phyloP scores from a whole-genome alignment of 2,113 vertebrate genomes.

The Strix aluco region DNA sequence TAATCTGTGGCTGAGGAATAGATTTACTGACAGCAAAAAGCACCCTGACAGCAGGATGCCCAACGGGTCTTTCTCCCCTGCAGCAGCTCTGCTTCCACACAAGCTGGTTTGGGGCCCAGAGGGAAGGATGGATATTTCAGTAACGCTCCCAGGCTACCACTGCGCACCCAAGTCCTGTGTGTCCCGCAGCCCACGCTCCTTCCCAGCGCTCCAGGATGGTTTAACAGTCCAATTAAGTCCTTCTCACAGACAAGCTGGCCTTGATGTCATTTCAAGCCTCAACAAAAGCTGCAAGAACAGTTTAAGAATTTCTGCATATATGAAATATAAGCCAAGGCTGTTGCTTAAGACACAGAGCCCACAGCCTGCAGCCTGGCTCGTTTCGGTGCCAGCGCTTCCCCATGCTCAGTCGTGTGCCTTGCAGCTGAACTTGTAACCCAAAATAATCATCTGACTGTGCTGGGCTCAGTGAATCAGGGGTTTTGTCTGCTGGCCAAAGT shows the following conservation, averaged over 20 bases:
- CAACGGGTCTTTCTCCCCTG: neutral
- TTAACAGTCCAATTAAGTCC: neutral
- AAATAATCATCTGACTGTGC: neutral
- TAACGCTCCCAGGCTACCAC: neutral
- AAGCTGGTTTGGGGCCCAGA: neutral
- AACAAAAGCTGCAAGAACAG: neutral
- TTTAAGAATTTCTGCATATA: neutral
- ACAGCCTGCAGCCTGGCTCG: neutral
- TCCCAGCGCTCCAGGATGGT: neutral
- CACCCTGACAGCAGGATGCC: rapidly evolving
- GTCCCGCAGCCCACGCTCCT: neutral
- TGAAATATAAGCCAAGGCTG: neutral
- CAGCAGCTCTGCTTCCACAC: neutral
- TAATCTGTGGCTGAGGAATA: neutral
- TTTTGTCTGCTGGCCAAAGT: neutral
- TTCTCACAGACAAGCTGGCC: neutral
- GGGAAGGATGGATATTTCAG: neutral
- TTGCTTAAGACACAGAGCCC: neutral
- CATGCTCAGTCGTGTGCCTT: neutral
- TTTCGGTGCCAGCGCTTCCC: neutral
- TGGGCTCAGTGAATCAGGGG: neutral
- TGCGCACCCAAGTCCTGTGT: neutral
- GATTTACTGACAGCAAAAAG: neutral
- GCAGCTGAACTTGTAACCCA: neutral
- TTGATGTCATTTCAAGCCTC: neutral